These are phyloP conservation scores for Meloe dianella DNA, from an alignment of 2,888 invertebrate species.

Conservation along the genomic window DNA sequence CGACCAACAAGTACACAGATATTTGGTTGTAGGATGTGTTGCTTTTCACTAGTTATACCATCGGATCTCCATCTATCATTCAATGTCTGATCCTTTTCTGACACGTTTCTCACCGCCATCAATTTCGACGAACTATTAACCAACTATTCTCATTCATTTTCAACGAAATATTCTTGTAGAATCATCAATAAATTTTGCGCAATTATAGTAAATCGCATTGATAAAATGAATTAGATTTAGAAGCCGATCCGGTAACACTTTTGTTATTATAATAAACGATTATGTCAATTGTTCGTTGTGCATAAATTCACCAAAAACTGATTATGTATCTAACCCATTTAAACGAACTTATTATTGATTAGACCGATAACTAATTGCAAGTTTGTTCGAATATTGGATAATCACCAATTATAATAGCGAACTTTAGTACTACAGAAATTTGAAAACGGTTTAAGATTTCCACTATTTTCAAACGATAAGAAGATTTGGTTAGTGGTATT, in stretches of 20 bases:
- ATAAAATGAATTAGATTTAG: background rate
- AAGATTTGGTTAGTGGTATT: background rate
- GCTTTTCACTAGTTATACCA: constrained; percentile 35
- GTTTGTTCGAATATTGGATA: background rate
- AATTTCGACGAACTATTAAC: background rate
- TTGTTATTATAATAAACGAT: background rate
- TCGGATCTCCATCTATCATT: constrained; percentile 41
- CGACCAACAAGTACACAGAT: background rate
- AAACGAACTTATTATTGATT: constrained; percentile 10
- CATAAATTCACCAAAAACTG: constrained; percentile 5
- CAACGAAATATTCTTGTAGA: background rate
- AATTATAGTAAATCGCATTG: background rate
- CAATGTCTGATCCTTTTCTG: constrained; percentile 41
- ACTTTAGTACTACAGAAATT: background rate
- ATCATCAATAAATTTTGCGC: background rate
- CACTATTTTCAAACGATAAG: background rate
- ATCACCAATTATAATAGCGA: constrained; percentile 8
- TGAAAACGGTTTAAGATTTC: background rate
- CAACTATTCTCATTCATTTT: background rate
- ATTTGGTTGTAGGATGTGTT: constrained; percentile 21
- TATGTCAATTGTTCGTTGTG: background rate
- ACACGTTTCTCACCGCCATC: constrained; percentile 33
- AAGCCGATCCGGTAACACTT: background rate
- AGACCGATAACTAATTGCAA: constrained; percentile 14
- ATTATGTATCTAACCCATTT: constrained; percentile 15